Conservation (phyloP, 1,140 invertebrate species). For the Frieseomelitta varia region DNA sequence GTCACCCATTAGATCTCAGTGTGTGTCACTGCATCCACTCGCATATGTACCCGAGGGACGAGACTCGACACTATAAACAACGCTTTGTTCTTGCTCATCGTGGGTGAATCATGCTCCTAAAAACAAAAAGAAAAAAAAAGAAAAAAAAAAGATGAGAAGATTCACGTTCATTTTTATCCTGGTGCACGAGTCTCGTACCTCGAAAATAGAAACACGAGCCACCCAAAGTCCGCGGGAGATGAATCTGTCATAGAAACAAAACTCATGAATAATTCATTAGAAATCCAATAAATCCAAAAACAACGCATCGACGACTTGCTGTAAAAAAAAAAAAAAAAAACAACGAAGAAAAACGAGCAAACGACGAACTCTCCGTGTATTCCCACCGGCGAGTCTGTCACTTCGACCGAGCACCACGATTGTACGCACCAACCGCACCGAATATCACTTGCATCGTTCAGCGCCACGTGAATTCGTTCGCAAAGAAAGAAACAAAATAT, state of each 20-base stretch:
- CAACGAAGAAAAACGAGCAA: background rate
- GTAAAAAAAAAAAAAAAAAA: too few relatives aligned
- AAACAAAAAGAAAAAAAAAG: background rate
- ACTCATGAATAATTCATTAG: background rate
- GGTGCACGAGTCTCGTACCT: background rate
- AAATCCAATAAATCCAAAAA: background rate
- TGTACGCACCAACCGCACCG: background rate
- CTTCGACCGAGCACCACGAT: background rate
- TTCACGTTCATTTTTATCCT: background rate
- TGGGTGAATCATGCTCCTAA: constrained; percentile 3
- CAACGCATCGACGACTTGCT: background rate
- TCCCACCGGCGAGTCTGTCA: constrained; percentile 15
- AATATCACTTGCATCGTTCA: background rate
- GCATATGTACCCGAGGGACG: background rate
- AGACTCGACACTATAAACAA: constrained; percentile 35
- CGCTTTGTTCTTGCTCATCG: background rate
- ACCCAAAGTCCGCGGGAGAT: background rate
- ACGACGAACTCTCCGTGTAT: background rate
- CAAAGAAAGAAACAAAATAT: background rate
- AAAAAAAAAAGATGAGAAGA: background rate
- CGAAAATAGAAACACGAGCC: background rate
- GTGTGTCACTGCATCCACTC: constrained; percentile 33
- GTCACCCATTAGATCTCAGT: constrained; percentile 20
- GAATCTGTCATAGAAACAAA: background rate
- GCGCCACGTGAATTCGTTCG: constrained; percentile 11